Evolutionary conservation across 2,888 invertebrate species (phyloP).

Genomic region (Cheilosia scutellata): DNA sequence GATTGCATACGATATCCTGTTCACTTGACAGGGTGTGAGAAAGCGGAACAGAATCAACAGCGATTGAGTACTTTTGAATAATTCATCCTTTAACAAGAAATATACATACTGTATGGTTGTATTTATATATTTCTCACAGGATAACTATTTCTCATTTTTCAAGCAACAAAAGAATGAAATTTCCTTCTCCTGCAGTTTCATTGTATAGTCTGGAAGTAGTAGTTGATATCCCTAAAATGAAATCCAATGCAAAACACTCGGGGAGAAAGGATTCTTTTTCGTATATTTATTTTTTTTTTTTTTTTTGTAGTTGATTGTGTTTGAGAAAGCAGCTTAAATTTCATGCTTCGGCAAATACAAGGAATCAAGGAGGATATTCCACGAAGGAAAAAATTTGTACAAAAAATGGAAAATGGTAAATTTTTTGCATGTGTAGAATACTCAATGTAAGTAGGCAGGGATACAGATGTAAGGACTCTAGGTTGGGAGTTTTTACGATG

Average conservation of each 20-base stretch:
- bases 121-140: slow-evolving; percentile 27
- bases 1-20: slow-evolving; percentile 53
- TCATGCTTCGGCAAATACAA: slow-evolving; percentile 66
- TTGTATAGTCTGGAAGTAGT: slow-evolving; percentile 10
- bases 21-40: slow-evolving; percentile 27
- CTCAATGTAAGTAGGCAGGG: slow-evolving; percentile 24
- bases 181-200: slow-evolving; percentile 16
- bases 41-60: slow-evolving; percentile 55
- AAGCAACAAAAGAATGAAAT: slow-evolving; percentile 50
- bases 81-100: slow-evolving; percentile 71
- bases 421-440: slow-evolving; percentile 10
- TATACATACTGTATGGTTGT: slow-evolving; percentile 6
- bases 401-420: slow-evolving; percentile 31
- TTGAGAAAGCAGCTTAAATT: slow-evolving; percentile 57
- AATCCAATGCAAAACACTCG: slow-evolving; percentile 59
- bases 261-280: slow-evolving; percentile 48
- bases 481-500: slow-evolving; percentile 52
- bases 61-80: slow-evolving; percentile 72
- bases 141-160: slow-evolving; percentile 67
- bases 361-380: slow-evolving; percentile 57
- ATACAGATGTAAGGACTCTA: slow-evolving; percentile 31
- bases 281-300: background rate
- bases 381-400: slow-evolving; percentile 27
- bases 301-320: background rate
- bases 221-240: slow-evolving; percentile 32